phyloP scores from a whole-genome alignment of 2,113 vertebrate species.

The Muscicapa adusta region DNA sequence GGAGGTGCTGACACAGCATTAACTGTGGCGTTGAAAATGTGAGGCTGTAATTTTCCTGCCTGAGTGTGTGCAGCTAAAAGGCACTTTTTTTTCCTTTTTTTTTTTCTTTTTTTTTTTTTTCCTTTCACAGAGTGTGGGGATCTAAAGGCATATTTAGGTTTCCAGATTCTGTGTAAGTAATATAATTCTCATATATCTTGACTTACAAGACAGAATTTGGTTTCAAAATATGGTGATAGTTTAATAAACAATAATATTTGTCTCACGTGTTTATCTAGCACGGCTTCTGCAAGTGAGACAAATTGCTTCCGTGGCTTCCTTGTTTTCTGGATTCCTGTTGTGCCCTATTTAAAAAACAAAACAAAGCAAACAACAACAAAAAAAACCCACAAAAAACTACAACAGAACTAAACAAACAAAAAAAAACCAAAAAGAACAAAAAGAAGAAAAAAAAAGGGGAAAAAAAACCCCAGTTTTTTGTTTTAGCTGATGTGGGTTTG shows the following conservation, averaged over 20 bases:
- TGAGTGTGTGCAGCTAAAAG: conserved; percentile 49
- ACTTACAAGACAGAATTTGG: conserved; percentile 36
- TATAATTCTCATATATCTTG: conserved; percentile 70
- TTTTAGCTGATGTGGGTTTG: neutral
- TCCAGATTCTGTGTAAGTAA: conserved; percentile 54
- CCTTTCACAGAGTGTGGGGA: conserved; percentile 1
- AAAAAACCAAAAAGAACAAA: too few relatives aligned
- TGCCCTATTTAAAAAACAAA: neutral
- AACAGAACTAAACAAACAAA: neutral
- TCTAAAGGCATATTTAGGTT: conserved; percentile 62
- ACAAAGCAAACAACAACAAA: too few relatives aligned
- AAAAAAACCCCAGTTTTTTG: neutral
- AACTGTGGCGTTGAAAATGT: conserved; percentile 64
- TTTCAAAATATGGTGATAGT: conserved; percentile 17
- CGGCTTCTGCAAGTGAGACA: conserved; percentile 41
- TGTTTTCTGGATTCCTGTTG: neutral
- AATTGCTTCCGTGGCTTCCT: neutral
- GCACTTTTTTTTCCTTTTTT: neutral
- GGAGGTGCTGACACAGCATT: conserved; percentile 69
- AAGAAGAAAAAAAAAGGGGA: too few relatives aligned
- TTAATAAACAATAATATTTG: conserved; percentile 61
- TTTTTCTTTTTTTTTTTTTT: neutral
- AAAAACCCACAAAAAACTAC: too few relatives aligned
- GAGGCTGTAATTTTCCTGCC: conserved; percentile 70
- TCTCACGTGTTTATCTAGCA: neutral